phyloP scores from a whole-genome alignment of 2,888 invertebrate genomes.

The Punctoribates punctum region DNA sequence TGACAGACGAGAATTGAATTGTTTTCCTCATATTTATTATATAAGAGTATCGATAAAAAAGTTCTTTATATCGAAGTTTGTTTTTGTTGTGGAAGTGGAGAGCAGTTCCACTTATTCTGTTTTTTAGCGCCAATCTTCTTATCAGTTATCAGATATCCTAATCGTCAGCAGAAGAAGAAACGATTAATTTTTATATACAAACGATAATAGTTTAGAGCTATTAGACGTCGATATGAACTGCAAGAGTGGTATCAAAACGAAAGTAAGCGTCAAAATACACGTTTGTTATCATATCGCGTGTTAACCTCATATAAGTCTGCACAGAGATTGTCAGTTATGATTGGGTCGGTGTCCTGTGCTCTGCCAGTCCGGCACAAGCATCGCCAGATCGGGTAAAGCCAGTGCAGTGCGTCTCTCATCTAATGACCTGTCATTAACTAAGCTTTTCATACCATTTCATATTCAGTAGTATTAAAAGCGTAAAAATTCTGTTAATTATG shows the following conservation, averaged over 20 bases:
- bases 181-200: constrained; percentile 4
- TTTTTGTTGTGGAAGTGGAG: neutral
- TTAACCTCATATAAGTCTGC: neutral
- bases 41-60: no score
- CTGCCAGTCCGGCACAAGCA: neutral
- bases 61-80: neutral
- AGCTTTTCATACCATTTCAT: neutral
- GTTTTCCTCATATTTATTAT: no score
- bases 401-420: neutral
- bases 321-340: constrained; percentile 14
- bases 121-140: neutral
- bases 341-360: constrained; percentile 13
- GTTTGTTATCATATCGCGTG: constrained; percentile 17
- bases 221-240: neutral
- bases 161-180: neutral
- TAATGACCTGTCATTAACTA: constrained; percentile 3
- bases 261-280: constrained; percentile 16
- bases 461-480: no score
- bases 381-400: neutral
- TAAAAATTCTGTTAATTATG: neutral
- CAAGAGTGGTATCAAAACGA: neutral
- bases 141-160: neutral
- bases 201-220: neutral
- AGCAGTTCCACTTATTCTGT: neutral
- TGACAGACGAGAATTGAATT: no score